Conservation (phyloP, 1,140 invertebrate species). For the Nebria ingens region DNA sequence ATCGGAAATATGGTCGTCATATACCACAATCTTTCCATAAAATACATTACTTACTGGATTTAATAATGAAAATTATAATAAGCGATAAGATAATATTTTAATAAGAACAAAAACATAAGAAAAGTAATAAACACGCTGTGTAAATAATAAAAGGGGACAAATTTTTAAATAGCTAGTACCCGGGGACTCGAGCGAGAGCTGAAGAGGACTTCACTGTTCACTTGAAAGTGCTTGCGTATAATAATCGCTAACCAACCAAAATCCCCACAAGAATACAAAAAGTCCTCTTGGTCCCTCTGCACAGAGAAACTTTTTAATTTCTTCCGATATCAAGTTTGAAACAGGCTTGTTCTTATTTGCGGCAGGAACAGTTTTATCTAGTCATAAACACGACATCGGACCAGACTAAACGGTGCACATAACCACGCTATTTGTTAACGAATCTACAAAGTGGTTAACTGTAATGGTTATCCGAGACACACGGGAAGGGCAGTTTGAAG, state of each 20-base stretch:
- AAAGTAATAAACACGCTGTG: too few relatives aligned
- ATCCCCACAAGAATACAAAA: neutral
- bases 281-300: neutral
- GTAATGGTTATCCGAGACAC: neutral
- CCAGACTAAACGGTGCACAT: neutral
- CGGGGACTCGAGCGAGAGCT: neutral
- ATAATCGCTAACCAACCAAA: neutral
- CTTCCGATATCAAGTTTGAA: conserved; percentile 8
- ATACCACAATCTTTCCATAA: too few relatives aligned
- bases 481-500: conserved; percentile 1
- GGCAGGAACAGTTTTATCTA: conserved; percentile 8
- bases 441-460: neutral
- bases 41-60: too few relatives aligned
- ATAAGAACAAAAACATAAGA: too few relatives aligned
- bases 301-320: conserved; percentile 6
- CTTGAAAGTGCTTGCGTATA: neutral
- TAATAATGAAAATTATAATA: too few relatives aligned
- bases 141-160: too few relatives aligned
- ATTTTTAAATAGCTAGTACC: too few relatives aligned
- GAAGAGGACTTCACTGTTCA: neutral
- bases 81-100: too few relatives aligned
- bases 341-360: conserved; percentile 4
- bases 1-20: too few relatives aligned
- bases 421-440: neutral
- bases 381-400: neutral